phyloP scores from a whole-genome alignment of 2,797 vertebrate species.

The Sus cebifrons region DNA sequence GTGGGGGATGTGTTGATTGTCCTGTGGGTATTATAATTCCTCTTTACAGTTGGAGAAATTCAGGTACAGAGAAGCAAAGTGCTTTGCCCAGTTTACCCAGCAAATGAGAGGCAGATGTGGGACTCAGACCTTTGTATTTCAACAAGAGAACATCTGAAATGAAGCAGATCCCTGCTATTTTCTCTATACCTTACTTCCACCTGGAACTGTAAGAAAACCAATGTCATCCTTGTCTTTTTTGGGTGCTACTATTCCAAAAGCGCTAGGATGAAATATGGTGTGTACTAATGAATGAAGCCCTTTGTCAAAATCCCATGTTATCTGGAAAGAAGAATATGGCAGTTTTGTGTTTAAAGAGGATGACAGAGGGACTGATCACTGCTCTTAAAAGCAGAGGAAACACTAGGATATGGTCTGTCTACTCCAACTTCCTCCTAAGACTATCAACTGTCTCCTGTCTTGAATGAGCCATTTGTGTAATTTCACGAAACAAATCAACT shows the following conservation, averaged over 20 bases:
- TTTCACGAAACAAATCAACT: constrained; percentile 46
- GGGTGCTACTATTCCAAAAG: background rate
- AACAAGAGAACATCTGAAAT: background rate
- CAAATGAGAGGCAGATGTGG: background rate
- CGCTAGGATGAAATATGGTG: background rate
- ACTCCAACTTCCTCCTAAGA: background rate
- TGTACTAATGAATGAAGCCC: background rate
- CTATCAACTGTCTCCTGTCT: background rate
- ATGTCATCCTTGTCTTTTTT: background rate
- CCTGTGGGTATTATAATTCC: background rate
- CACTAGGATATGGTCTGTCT: background rate
- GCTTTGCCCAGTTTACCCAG: background rate
- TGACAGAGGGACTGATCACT: background rate
- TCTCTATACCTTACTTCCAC: background rate
- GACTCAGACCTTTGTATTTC: background rate
- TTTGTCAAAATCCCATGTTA: background rate
- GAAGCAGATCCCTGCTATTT: background rate
- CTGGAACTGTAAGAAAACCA: background rate
- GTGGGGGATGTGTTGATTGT: background rate
- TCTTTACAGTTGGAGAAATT: background rate
- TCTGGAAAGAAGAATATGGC: background rate
- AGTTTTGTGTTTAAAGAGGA: constrained; percentile 11
- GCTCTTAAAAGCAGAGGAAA: constrained; percentile 38
- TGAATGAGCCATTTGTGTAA: background rate
- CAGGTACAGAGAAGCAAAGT: background rate